Evolutionary conservation across 2,888 invertebrate species (phyloP), one percentile per base, ranked within the genome.

Genomic region (Platerodrilus igneus): DNA sequence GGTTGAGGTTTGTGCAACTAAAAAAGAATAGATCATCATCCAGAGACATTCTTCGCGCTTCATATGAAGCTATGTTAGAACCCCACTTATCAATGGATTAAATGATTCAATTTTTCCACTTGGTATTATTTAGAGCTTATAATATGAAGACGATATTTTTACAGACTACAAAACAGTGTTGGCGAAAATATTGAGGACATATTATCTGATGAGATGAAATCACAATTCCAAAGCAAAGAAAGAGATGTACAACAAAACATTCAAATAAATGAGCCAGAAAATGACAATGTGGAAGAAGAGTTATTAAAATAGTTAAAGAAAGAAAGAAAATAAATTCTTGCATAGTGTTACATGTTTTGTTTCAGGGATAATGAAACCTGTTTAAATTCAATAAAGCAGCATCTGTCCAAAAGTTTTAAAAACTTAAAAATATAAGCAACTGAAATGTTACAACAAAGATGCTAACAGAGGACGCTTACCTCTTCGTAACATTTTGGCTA

Each of bases 11-110:
- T 21, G 37, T 46, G n/a, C 47, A 50, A 23, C 37, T 31, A 25
- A 20, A 37, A 8, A 53, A 48, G 41, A 54, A 50, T 37, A 27
- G 41, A 34, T 51, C 47, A 11, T 42, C 41, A 25, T 49, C 51
- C 43, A 7, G 41, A 29, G 48, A 20, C 11, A 51, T 52, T 17
- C 25, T 35, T 21, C 16, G 41, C 22, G 38, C 43, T 25, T 52
- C 53, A 15, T 52, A 41, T 20, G 16, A 27, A 22, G 53, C 50
- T 13, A 26, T 55, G 20, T 54, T 52, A n/a, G n/a, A n/a, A n/a
- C 14, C 16, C 47, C 50, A 23, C 46, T 46, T 9, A 34, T 36
- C 47, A 31, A 28, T 16, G 33, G 33, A 4, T 18, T 33, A 3
- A 16, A 8, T 7, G 8, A 33, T 23, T 5, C 33, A 25, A n/a